These are phyloP conservation scores for Leptogaster cylindrica DNA, from an alignment of 2,888 invertebrate species.

Conservation along the genomic window DNA sequence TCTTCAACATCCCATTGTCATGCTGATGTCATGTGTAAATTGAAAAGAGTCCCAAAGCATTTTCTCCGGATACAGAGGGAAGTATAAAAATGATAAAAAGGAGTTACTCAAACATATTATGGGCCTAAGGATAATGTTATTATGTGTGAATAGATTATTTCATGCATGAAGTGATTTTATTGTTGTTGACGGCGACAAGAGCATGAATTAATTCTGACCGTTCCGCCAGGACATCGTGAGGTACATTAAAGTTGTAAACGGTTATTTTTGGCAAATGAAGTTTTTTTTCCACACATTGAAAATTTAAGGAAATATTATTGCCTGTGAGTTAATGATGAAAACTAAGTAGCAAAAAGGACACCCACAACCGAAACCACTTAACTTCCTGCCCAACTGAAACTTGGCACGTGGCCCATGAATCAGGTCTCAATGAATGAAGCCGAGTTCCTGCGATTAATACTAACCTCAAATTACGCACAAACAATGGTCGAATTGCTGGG, in stretches of 20 bases:
- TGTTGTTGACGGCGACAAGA: neutral
- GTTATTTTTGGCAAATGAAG: neutral
- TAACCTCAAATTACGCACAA: constrained; percentile 29
- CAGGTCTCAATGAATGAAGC: neutral
- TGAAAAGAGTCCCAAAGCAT: constrained; percentile 37
- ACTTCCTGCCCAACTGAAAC: constrained; percentile 34
- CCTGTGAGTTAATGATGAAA: constrained; percentile 3
- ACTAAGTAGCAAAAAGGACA: too few species aligned
- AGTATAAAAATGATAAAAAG: constrained; percentile 43
- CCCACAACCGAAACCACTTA: constrained; percentile 39
- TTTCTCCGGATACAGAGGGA: neutral
- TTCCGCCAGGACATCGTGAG: neutral
- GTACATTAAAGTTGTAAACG: too few species aligned
- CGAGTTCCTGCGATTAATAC: constrained; percentile 15
- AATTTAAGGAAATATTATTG: neutral
- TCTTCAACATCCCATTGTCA: constrained; percentile 42
- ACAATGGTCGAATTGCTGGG: constrained; percentile 24
- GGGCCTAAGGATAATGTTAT: constrained; percentile 46
- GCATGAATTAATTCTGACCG: neutral
- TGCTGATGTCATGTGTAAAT: constrained; percentile 48
- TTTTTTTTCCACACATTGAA: neutral
- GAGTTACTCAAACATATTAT: constrained; percentile 45
- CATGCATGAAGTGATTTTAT: constrained; percentile 41
- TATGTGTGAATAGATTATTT: constrained; percentile 48
- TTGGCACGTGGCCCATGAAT: too few species aligned